Evolutionary conservation across 2,797 vertebrate genomes (phyloP), one percentile per base, ranked within the genome.

Genomic region (Paguma larvata): DNA sequence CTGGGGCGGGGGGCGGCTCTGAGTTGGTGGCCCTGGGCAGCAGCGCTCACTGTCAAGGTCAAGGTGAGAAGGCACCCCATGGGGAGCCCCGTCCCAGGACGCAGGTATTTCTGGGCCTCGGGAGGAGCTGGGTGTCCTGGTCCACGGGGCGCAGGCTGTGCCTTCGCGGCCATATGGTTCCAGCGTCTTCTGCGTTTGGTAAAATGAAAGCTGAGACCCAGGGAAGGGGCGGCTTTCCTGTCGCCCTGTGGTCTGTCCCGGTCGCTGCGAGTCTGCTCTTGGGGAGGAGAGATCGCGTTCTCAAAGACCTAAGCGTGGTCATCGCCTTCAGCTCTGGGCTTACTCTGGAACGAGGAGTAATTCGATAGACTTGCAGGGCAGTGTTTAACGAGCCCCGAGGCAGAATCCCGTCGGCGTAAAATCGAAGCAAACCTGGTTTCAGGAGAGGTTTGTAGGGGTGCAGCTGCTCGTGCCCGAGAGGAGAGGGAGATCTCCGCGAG

Each of bases 31-130:
- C 13, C 9, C 65, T 0, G 1, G 73, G 48, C 88, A 5, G 48
- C 88, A 5, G 7, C 8, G 2, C 10, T 77, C 3, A 14, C 30
- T 82, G 11, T 56, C 5, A 30, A 48, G 73, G 11, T 56, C 5
- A 30, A 48, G 73, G n/a, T 19, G 5, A 21, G n/a, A 73, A 14
- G n/a, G 62, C 6, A 3, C 44, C n/a, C 44, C 79, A 2, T 0
- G 3, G 85, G 73, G 46, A 65, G 21, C 14, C 5, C 0, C 0
- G 2, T 48, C 25, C 80, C 48, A 30, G 2, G 32, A 48, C 5
- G 32, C n/a, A 87, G 25, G 18, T 93, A 27, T 89, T 90, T 84
- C 80, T 93, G 87, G 82, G 23, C 59, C 85, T 56, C 34, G 75
- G 53, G 75, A 85, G 70, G 13, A 68, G 14, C 1, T 95, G 13